Evolutionary conservation across 2,113 vertebrate genomes (phyloP), one percentile per base, ranked within the genome.

Genomic region (Lepus americanus): DNA sequence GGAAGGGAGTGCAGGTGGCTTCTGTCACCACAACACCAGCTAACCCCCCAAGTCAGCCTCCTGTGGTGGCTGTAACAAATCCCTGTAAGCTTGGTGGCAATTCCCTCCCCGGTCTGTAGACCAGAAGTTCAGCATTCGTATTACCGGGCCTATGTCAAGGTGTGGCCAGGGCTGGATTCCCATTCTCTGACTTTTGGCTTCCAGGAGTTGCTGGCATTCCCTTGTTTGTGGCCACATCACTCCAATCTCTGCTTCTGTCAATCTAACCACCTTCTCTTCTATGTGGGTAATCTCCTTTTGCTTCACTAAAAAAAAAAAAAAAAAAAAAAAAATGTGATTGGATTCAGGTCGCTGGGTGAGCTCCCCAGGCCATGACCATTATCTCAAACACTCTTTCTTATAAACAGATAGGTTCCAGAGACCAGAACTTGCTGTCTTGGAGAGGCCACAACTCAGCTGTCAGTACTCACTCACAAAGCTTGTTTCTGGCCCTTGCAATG

Each of bases 281-380:
- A 33, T 51, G 22, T 22, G 9, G 10, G 2, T 31, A 1, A 22
- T 83, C 76, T 91, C 59, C 86, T 16, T 82, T 44, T n/a, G 29
- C 14, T 81, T 49, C 39, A 69, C 66, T 94, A 78, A 73, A 89
- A 16, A 25, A 72, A 44, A 66, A 63, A 94, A 79, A 87, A 64
- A 69, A 55, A 11, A 70, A 39, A n/a, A n/a, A n/a, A n/a, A n/a
- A n/a, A n/a, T 81, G 72, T 79, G 44, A 64, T 64, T 78, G 76
- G 31, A 89, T 89, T 93, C 74, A 23, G 51, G 73, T 89, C 92
- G 14, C 55, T 59, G 29, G 79, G 64, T 77, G 33, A 90, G 73
- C 81, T 87, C 63, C 36, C 23, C 76, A 23, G 6, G 25, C 69
- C 66, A 78, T 64, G 33, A 64, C 69, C 51, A 79, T 95, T n/a